Evolutionary conservation across 2,113 vertebrate species (phyloP).

Genomic region (Dicentrarchus labrax): DNA sequence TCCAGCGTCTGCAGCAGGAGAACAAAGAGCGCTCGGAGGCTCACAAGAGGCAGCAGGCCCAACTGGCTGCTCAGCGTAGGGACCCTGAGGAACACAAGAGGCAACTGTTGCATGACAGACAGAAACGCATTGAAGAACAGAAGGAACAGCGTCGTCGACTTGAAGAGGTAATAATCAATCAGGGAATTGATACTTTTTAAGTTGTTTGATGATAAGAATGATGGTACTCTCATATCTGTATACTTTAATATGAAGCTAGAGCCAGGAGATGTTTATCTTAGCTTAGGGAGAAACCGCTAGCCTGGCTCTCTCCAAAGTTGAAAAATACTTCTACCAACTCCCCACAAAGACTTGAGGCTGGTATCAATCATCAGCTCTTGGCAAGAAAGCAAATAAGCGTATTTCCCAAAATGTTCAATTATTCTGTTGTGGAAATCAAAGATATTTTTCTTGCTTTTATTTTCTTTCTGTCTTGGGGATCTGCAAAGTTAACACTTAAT

Average conservation of each 20-base stretch:
- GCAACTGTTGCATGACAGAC: conserved; percentile 92
- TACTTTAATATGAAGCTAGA: background rate
- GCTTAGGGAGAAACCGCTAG: background rate
- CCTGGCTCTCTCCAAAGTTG: background rate
- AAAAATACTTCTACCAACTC: background rate
- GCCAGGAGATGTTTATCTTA: background rate
- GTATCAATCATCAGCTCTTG: background rate
- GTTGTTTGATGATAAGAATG: background rate
- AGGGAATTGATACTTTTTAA: background rate
- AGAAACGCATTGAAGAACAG: conserved; percentile 93
- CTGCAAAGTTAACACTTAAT: background rate
- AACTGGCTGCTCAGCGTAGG: conserved; percentile 89
- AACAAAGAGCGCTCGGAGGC: conserved; percentile 92
- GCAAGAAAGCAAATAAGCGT: background rate
- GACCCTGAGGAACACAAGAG: conserved; percentile 93
- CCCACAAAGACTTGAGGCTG: background rate
- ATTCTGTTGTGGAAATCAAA: background rate
- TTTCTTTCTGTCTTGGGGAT: background rate
- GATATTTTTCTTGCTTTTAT: background rate
- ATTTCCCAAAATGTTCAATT: background rate
- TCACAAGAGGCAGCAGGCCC: conserved; percentile 89
- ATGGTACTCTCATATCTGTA: background rate
- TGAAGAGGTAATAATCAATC: conserved; percentile 86
- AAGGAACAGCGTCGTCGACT: conserved; percentile 92
- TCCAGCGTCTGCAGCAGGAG: conserved; percentile 93